phyloP scores from a whole-genome alignment of 2,113 vertebrate species.

The Cebidichthys violaceus region DNA sequence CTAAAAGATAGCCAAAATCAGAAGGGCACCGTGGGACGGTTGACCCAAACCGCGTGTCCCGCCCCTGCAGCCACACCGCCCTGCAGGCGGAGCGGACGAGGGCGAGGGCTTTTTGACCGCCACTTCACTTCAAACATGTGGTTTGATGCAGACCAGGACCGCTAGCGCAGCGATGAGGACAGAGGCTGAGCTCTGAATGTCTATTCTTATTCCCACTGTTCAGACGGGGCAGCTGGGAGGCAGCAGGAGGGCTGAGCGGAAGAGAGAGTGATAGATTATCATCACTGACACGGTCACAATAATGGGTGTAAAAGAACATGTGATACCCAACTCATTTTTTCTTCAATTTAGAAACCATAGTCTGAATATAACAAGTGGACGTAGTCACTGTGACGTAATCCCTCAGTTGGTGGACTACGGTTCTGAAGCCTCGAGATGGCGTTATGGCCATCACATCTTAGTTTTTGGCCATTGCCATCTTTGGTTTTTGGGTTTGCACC shows the following conservation, averaged over 20 bases:
- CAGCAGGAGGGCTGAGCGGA: conserved; percentile 20
- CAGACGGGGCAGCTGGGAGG: conserved; percentile 28
- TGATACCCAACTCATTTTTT: background rate
- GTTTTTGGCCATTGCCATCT: too few relatives aligned
- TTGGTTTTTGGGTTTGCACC: too few relatives aligned
- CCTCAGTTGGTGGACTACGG: too few relatives aligned
- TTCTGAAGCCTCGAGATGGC: too few relatives aligned
- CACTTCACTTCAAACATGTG: conserved; percentile 56
- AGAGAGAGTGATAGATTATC: conserved; percentile 20
- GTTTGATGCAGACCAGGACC: conserved; percentile 38
- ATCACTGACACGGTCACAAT: conserved; percentile 13
- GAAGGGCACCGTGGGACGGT: conserved; percentile 52
- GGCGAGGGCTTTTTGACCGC: conserved; percentile 44
- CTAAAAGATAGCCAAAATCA: conserved; percentile 32
- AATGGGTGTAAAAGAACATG: background rate
- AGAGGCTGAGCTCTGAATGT: conserved; percentile 14
- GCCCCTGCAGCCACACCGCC: conserved; percentile 40
- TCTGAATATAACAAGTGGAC: background rate
- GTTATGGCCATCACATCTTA: too few relatives aligned
- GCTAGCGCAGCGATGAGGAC: background rate
- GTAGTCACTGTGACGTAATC: too few relatives aligned
- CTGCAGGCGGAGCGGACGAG: conserved; percentile 14
- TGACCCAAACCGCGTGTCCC: conserved; percentile 34
- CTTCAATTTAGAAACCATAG: background rate
- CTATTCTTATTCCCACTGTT: conserved; percentile 26